Percentiles rank a stretch among this genome's conserved stretches.
Evolutionary conservation across 2,888 invertebrate genomes (phyloP).

Genomic region (Cheiracanthium punctorium): DNA sequence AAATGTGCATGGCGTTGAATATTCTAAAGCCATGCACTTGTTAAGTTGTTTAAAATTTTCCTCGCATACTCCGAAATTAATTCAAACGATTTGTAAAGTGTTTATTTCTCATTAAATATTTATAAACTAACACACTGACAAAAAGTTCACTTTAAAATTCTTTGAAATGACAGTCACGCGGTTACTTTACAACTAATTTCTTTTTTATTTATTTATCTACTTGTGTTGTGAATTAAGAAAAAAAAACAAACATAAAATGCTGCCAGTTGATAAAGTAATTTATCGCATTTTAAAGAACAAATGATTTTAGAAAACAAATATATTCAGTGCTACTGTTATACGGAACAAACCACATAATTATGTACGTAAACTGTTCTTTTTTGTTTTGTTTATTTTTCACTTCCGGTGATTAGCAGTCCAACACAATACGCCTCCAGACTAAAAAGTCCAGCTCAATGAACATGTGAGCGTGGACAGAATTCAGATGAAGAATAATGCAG

Average conservation of each 20-base stretch:
- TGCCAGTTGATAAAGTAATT: not conserved
- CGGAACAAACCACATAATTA: not conserved
- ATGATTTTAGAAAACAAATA: not conserved
- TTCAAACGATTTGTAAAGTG: too few relatives aligned
- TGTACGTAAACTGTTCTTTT: not conserved
- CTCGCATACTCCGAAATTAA: too few relatives aligned
- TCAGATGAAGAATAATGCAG: not conserved
- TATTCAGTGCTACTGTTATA: too few relatives aligned
- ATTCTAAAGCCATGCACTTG: too few relatives aligned
- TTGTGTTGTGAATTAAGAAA: too few relatives aligned
- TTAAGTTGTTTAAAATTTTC: too few relatives aligned
- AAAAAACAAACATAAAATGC: too few relatives aligned
- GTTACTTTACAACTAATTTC: not conserved
- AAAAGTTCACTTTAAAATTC: not conserved
- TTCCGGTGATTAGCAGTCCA: not conserved
- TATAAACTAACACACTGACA: too few relatives aligned
- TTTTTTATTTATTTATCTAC: too few relatives aligned
- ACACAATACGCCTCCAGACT: not conserved
- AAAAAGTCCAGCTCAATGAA: not conserved
- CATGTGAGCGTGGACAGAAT: not conserved
- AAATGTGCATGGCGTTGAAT: too few relatives aligned
- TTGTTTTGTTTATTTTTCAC: not conserved
- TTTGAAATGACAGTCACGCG: not conserved
- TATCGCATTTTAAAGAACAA: not conserved
- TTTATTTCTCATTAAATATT: too few relatives aligned